Evolutionary conservation across 2,797 vertebrate genomes (phyloP).

Genomic region (Eleutherodactylus coqui): DNA sequence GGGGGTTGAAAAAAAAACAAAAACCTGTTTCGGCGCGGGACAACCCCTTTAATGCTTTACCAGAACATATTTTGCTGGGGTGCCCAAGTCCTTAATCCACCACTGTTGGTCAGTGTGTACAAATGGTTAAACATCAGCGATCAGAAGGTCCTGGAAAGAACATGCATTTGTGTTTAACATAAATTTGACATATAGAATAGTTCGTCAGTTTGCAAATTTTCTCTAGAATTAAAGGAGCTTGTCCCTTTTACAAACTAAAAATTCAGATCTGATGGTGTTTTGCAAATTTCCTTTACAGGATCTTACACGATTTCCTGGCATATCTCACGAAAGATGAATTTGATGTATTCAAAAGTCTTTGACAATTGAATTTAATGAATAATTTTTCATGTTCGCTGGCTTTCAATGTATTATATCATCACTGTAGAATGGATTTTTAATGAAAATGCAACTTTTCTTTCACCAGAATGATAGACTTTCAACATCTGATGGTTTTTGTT

Average conservation of each 20-base stretch:
- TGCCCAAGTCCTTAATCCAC: no score
- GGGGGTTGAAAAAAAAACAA: no score
- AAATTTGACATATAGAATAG: slow-evolving; percentile 5
- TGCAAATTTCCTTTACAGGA: slow-evolving; percentile 60
- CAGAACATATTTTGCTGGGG: no score
- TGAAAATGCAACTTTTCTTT: slow-evolving; percentile 62
- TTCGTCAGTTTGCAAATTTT: slow-evolving; percentile 8
- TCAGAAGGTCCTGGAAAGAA: neutral
- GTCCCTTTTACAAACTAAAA: slow-evolving; percentile 43
- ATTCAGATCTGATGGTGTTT: slow-evolving; percentile 47
- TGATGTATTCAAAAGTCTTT: slow-evolving; percentile 63
- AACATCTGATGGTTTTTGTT: slow-evolving; percentile 60
- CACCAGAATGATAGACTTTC: slow-evolving; percentile 58
- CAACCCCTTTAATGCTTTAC: no score
- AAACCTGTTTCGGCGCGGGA: no score
- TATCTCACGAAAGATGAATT: slow-evolving; percentile 59
- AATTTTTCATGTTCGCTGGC: slow-evolving; percentile 61
- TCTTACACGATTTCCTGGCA: slow-evolving; percentile 61
- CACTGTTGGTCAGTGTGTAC: no score
- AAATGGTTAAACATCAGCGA: neutral
- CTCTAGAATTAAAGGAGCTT: neutral
- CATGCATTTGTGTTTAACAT: neutral
- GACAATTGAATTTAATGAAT: slow-evolving; percentile 65
- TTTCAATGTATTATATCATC: slow-evolving; percentile 54
- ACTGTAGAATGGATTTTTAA: slow-evolving; percentile 60